Conservation (phyloP, 2,113 vertebrate genomes). For the Forbesichthys papilliferus region DNA sequence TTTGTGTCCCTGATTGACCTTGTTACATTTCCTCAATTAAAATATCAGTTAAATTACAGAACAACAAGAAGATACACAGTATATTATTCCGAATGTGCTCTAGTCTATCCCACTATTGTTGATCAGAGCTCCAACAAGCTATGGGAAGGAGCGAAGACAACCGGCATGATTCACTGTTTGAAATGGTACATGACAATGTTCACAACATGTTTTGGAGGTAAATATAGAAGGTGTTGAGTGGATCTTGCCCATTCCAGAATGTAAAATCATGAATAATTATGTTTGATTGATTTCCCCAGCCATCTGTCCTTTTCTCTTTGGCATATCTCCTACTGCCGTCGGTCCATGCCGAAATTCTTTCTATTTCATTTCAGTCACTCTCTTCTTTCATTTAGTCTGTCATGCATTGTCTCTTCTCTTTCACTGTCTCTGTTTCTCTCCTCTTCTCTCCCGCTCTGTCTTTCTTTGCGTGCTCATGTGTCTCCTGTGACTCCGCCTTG, state of each 20-base stretch:
- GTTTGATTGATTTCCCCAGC: neutral
- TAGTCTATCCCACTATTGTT: too few species aligned
- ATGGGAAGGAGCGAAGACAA: neutral
- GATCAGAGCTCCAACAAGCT: neutral
- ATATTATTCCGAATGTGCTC: too few species aligned
- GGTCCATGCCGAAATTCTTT: neutral
- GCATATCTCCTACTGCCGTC: too few species aligned
- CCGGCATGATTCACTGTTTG: neutral
- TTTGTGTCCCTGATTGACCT: too few species aligned
- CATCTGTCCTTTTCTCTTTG: neutral
- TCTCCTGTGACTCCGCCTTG: neutral
- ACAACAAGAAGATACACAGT: too few species aligned
- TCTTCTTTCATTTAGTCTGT: neutral
- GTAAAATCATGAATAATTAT: conserved; percentile 22
- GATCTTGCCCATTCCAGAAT: neutral
- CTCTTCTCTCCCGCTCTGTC: neutral
- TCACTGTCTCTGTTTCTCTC: conserved; percentile 2
- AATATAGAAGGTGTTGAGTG: neutral
- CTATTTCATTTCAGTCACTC: conserved; percentile 11
- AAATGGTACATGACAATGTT: conserved; percentile 18
- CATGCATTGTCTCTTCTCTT: neutral
- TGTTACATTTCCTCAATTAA: too few species aligned
- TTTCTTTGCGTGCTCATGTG: neutral
- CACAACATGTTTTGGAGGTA: neutral
- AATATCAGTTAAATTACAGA: too few species aligned